These are phyloP conservation scores for Dorcus hopei DNA, from an alignment of 2,888 invertebrate genomes.

Conservation along the genomic window DNA sequence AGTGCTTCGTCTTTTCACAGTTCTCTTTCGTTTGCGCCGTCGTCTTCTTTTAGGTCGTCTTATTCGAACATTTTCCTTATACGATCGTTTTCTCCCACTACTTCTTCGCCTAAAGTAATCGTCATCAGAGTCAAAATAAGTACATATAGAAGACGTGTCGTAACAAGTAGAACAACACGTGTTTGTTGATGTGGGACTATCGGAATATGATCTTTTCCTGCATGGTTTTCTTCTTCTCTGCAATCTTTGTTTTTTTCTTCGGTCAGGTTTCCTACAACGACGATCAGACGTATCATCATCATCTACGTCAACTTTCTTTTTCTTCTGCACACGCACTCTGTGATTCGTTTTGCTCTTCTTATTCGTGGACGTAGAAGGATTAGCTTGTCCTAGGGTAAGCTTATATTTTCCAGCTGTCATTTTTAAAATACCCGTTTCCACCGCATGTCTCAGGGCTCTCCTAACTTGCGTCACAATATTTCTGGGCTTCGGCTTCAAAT, in stretches of 20 bases:
- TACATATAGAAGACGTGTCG: too few relatives aligned
- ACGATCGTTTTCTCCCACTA: neutral
- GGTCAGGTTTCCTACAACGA: neutral
- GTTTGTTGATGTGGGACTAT: too few relatives aligned
- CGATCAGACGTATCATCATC: too few relatives aligned
- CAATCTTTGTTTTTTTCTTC: neutral
- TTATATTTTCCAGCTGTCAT: constrained; percentile 21
- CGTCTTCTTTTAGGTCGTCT: neutral
- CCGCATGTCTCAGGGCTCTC: constrained; percentile 22
- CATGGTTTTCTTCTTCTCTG: neutral
- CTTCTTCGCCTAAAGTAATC: neutral
- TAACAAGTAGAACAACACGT: too few relatives aligned
- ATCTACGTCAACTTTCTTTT: too few relatives aligned
- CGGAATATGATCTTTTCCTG: neutral
- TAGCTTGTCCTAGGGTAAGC: neutral
- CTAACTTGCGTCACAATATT: constrained; percentile 23
- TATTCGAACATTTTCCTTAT: neutral
- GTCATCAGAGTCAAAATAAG: neutral
- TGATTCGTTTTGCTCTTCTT: neutral
- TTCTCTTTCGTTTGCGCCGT: neutral
- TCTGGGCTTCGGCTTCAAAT: constrained; percentile 15
- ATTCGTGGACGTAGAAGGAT: neutral
- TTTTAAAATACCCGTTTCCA: constrained; percentile 18
- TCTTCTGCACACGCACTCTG: too few relatives aligned
- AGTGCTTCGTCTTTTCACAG: neutral